Evolutionary conservation across 2,797 vertebrate species (phyloP), one percentile per base, ranked within the genome.

Genomic region (Acanthurus leucopareius): DNA sequence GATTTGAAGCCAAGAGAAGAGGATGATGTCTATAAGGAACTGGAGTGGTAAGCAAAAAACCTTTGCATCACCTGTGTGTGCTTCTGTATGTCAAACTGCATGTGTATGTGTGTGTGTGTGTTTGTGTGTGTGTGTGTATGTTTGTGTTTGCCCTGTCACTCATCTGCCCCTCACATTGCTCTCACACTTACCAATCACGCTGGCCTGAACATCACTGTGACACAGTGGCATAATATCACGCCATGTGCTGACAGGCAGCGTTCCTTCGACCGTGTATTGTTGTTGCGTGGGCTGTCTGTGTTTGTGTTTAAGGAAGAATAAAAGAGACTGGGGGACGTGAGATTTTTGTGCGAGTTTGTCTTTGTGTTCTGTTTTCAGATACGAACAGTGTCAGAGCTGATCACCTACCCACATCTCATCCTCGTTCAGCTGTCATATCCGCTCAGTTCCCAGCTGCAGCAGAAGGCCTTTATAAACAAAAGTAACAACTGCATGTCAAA

Each of bases 1-100:
- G 95, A 94, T 92, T 91, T 96, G 88, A 96, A 95, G 85, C 94
- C 94, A 83, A 94, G 91, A 83, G 92, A 77, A 80, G 91, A 93
- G 53, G 86, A 91, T 80, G 95, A 95, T 83, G 89, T 96, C 83
- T 96, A 96, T 83, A 94, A 94, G 88, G 95, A 96, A 88, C 88
- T 96, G 87, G 95, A 95, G 87, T 87, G 86, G 94, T 96, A 89
- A 95, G 92, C 44, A 76, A 77, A 90, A 84, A 45, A 56, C 69
- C 67, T 72, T 86, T 64, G 75, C 86, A 85, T 92, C 87, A 91
- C 80, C 77, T 75, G 66, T 88, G 73, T 80, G 74, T 69, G 66
- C 68, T 69, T 80, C 77, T 86, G 38, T 69, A 54, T 73, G 40
- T 68, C 66, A 11, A 71, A 58, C 32, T 56, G 22, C 56, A 4